Percentiles rank a stretch among this genome's conserved stretches.
Evolutionary conservation across 2,113 vertebrate species (phyloP).

Genomic region (zebrafish (Danio rerio)): GRCz12tu NC_133181.1:9961501-9962000

Average conservation of each 20-base stretch:
- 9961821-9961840: neutral
- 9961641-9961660: neutral
- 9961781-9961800: slow-evolving; percentile 22
- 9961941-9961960: neutral
- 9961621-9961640: too few species aligned
- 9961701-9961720: neutral
- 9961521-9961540: too few species aligned
- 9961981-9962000: slow-evolving; percentile 6
- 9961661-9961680: neutral
- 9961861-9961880: neutral
- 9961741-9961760: slow-evolving; percentile 24
- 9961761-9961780: slow-evolving; percentile 1
- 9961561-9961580: too few species aligned
- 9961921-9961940: slow-evolving; percentile 2
- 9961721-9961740: slow-evolving; percentile 20
- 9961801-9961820: neutral
- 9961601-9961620: too few species aligned
- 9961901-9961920: neutral
- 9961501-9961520: too few species aligned
- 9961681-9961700: neutral
- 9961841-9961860: neutral
- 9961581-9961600: too few species aligned
- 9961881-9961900: neutral
- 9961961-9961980: slow-evolving; percentile 3
- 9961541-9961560: too few species aligned